A percentile compares a stretch with the other conserved stretches of the same genome.
phyloP scores from a whole-genome alignment of 1,140 invertebrate genomes.

The Aphelenchoides avenae region DNA sequence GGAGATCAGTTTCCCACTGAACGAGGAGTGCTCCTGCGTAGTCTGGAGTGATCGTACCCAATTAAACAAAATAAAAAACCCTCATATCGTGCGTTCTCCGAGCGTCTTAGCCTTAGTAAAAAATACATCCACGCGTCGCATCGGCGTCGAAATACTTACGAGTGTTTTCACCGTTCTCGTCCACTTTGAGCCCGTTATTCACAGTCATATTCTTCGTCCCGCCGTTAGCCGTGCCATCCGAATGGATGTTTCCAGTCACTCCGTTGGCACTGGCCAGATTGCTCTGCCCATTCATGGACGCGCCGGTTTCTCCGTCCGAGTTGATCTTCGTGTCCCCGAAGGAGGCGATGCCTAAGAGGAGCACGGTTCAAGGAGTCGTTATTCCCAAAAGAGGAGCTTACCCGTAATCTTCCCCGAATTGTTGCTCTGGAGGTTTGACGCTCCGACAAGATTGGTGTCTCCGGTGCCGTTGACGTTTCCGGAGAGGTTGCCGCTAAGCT shows the following conservation, averaged over 20 bases:
- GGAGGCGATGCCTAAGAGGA: conserved; percentile 20
- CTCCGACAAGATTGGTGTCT: conserved; percentile 24
- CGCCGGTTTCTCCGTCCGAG: conserved; percentile 13
- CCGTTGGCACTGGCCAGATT: conserved; percentile 12
- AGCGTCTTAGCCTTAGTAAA: too few relatives aligned
- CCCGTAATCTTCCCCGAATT: conserved; percentile 18
- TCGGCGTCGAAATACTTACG: too few relatives aligned
- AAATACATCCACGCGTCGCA: too few relatives aligned
- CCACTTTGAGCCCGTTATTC: conserved; percentile 20
- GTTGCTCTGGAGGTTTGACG: conserved; percentile 22
- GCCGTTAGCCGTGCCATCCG: conserved; percentile 16
- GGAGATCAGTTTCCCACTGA: neutral
- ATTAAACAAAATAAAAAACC: too few relatives aligned
- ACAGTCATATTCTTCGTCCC: conserved; percentile 34
- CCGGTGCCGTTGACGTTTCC: conserved; percentile 32
- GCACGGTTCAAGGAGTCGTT: neutral
- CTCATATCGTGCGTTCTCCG: too few relatives aligned
- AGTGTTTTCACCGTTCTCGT: conserved; percentile 24
- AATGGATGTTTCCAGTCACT: conserved; percentile 6
- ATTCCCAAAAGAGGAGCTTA: conserved; percentile 10
- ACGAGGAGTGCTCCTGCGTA: too few relatives aligned
- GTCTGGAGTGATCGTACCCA: too few relatives aligned
- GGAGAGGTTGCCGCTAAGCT: conserved; percentile 27
- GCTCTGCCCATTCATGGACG: conserved; percentile 13
- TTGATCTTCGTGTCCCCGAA: conserved; percentile 29